phyloP scores from a whole-genome alignment of 2,113 vertebrate species.

The Oreochromis aureus region DNA sequence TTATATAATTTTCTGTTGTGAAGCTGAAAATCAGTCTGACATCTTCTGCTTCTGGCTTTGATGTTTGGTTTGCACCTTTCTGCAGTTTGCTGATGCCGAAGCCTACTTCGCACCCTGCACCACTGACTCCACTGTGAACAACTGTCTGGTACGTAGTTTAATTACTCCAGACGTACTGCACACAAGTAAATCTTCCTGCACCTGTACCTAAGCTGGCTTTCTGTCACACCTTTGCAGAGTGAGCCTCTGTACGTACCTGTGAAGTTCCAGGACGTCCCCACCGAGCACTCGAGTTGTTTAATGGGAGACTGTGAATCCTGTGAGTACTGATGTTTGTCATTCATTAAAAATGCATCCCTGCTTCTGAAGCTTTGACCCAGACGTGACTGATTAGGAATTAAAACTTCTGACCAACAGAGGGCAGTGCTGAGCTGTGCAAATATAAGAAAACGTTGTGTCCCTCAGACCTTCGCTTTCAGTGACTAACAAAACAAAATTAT shows the following conservation, averaged over 20 bases:
- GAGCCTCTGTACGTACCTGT: conserved; percentile 95
- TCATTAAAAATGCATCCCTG: not conserved
- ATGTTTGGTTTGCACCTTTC: not conserved
- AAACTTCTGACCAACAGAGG: not conserved
- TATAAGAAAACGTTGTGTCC: not conserved
- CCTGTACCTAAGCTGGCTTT: not conserved
- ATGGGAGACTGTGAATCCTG: conserved; percentile 75
- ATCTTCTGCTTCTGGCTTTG: not conserved
- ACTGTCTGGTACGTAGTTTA: conserved; percentile 82
- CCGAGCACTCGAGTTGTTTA: conserved; percentile 73
- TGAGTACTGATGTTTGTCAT: conserved; percentile 67
- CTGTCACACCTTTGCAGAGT: conserved; percentile 74
- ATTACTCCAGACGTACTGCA: not conserved
- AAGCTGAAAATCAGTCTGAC: not conserved
- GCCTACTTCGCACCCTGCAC: conserved; percentile 84
- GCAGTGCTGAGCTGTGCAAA: conserved; percentile 2
- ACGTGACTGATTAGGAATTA: not conserved
- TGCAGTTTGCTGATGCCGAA: conserved; percentile 90
- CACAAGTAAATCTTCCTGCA: not conserved
- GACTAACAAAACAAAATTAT: not conserved
- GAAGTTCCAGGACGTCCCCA: conserved; percentile 88
- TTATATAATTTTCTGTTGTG: not conserved
- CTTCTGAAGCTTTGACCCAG: not conserved
- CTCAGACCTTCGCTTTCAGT: not conserved
- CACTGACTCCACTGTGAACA: conserved; percentile 79